Base-by-base conservation (phyloP, 2,888 invertebrate genomes). In the Deilephila elpenor region DNA sequence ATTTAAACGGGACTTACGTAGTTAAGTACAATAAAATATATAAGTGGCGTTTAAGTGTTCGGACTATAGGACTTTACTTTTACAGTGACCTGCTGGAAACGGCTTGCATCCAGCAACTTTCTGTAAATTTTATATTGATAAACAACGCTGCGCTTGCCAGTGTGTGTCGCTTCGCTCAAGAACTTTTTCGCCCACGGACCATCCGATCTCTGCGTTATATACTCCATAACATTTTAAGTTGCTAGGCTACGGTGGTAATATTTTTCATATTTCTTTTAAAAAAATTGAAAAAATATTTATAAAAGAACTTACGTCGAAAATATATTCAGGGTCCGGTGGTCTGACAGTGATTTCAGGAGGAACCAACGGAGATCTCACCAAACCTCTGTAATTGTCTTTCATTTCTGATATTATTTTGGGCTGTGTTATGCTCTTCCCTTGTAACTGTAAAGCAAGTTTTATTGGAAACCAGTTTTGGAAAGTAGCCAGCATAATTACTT, bases 291-390 rank as follows among this genome's bases (percentile, higher is more conserved):
- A 25, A 25, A 25, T 25, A 25, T 2, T n/a, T 34, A 62, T 34
- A 7, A 8, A 37, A 64, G 32, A 56, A 82, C 92, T 90, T 80
- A 93, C 94, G 78, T 93, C 91, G 80, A 89, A 93, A 72, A 92
- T 93, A 76, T 91, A 93, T 77, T 91, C 92, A 2, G 93, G 90
- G 62, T 93, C 93, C 0, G 93, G 93, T 1, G 93, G 75, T 44
- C 77, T 85, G 7, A 92, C 82, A 3, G 78, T 84, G n/a, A 88
- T 61, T 0, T 92, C 91, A 0, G 91, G 89, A 2, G 93, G 93
- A 6, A 89, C 87, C 4, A 85, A 80, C 0, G 88, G 86, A 0
- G 91, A 79, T 71, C 78, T 88, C 0, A 70, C 19, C 0, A 89
- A 19, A 0, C 93, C 93, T 75, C 92, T 84, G 75, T 79, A 94